phyloP scores from a whole-genome alignment of 2,113 vertebrate genomes.

The Melanostigma gelatinosum region DNA sequence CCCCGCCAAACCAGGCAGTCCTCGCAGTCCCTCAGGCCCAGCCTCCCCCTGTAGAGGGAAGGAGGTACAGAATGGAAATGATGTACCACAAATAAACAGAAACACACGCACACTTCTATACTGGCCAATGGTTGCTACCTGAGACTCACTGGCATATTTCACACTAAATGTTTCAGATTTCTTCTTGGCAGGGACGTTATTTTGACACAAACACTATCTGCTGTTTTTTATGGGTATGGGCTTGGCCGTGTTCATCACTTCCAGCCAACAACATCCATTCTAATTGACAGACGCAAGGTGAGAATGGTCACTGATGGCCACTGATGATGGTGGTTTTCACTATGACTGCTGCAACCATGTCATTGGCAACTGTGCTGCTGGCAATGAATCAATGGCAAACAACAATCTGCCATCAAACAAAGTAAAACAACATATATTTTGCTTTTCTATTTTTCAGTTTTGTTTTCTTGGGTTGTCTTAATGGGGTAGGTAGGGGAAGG shows the following conservation, averaged over 20 bases:
- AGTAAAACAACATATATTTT: neutral
- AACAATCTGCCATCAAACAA: neutral
- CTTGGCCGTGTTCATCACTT: constrained; percentile 2
- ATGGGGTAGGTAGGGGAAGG: neutral
- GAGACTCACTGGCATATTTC: constrained; percentile 23
- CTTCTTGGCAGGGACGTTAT: constrained; percentile 5
- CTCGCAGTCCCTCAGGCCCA: constrained; percentile 86
- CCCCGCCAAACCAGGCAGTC: constrained; percentile 90
- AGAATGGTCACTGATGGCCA: constrained; percentile 9
- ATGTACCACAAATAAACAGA: constrained; percentile 20
- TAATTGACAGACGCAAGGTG: constrained; percentile 33
- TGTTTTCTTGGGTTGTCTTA: neutral
- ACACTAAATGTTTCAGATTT: constrained; percentile 17
- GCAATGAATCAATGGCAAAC: neutral
- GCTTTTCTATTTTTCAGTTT: neutral
- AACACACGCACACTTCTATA: neutral
- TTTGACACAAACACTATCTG: constrained; percentile 17
- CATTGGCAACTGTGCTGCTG: constrained; percentile 4
- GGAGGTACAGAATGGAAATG: constrained; percentile 28
- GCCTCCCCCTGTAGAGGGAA: constrained; percentile 83
- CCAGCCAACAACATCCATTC: constrained; percentile 24
- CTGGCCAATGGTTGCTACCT: neutral
- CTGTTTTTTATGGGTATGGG: constrained; percentile 2
- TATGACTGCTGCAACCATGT: neutral
- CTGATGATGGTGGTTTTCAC: neutral